These are phyloP conservation scores for Lichenostomus cassidix DNA, from an alignment of 2,113 vertebrate genomes.

Conservation along the genomic window DNA sequence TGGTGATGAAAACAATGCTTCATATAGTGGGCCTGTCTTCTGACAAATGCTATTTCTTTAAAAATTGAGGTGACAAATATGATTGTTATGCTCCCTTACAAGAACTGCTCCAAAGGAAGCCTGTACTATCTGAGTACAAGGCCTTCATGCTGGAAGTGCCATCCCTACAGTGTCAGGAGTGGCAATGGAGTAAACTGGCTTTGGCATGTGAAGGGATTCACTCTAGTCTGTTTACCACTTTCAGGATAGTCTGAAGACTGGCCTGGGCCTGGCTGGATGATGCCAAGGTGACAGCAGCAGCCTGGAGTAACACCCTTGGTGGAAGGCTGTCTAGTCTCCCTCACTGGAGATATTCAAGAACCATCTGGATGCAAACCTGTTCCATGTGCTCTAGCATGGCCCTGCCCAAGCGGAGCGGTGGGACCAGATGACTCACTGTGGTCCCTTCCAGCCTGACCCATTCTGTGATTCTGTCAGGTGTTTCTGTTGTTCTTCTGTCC, in stretches of 20 bases:
- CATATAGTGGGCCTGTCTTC: background rate
- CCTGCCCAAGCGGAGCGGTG: background rate
- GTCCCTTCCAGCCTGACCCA: background rate
- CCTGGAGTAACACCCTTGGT: background rate
- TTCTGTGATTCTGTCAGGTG: background rate
- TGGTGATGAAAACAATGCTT: background rate
- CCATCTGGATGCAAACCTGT: background rate
- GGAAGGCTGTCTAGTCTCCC: background rate
- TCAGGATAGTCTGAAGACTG: background rate
- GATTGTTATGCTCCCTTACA: background rate
- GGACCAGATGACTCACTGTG: background rate
- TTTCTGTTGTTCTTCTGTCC: background rate
- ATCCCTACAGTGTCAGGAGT: fast-evolving
- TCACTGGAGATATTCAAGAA: background rate
- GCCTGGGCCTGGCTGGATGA: background rate
- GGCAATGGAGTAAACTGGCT: background rate
- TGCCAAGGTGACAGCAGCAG: background rate
- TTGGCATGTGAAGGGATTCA: background rate
- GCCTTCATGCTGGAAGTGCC: background rate
- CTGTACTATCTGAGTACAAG: background rate
- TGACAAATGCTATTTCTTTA: background rate
- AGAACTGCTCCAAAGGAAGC: background rate
- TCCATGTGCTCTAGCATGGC: background rate
- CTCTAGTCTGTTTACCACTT: background rate
- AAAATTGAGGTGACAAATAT: background rate